Conservation (phyloP, 92 coral and sea anemone species). For the Pocillopora grandis region DNA sequence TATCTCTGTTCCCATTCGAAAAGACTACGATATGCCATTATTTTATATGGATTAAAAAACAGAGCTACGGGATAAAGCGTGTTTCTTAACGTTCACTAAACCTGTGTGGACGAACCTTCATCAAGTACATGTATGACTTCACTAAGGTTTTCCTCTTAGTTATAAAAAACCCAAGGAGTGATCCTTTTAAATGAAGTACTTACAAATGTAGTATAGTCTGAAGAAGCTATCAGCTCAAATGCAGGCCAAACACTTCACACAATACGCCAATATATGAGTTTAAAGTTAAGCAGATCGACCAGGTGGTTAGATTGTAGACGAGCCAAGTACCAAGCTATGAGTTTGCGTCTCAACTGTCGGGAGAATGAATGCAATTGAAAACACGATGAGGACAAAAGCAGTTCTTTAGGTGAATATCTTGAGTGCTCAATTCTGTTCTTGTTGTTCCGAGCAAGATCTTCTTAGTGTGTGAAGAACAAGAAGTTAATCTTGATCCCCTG, state of each 20-base stretch:
- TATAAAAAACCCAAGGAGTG: not conserved
- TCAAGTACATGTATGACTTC: not conserved
- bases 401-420: not conserved
- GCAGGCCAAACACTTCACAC: not conserved
- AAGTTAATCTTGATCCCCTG: not conserved
- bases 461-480: not conserved
- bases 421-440: not conserved
- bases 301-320: not conserved
- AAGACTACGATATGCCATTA: not conserved
- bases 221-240: slow-evolving; percentile 14
- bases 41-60: not conserved
- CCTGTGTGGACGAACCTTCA: not conserved
- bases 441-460: not conserved
- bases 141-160: not conserved
- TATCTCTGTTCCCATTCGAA: not conserved
- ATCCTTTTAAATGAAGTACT: not conserved
- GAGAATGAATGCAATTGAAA: not conserved
- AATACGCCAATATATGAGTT: slow-evolving; percentile 5
- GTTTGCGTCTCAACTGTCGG: too few species aligned
- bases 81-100: too few species aligned
- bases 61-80: not conserved
- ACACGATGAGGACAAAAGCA: not conserved
- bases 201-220: not conserved
- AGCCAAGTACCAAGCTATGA: too few species aligned
- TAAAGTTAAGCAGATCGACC: slow-evolving; percentile 26